A percentile compares a stretch with the other conserved stretches of the same genome.
Conservation (phyloP, 2,797 vertebrate species). For the Eulemur coronatus region DNA sequence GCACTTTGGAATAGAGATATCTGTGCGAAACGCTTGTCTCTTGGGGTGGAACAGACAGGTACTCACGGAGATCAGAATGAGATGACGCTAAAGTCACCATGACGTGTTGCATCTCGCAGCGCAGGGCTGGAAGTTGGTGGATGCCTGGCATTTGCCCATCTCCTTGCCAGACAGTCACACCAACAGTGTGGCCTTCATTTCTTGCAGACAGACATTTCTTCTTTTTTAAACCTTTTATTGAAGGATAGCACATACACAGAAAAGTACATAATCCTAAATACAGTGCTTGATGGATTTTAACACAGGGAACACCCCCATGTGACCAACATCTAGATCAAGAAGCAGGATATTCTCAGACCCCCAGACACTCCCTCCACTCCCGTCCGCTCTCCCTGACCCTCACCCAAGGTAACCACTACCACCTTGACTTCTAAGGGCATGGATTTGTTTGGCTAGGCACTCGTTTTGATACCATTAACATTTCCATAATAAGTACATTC, state of each 20-base stretch:
- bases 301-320: background rate
- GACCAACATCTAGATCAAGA: background rate
- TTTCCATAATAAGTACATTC: background rate
- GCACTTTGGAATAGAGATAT: background rate
- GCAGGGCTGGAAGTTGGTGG: background rate
- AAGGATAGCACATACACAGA: background rate
- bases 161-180: background rate
- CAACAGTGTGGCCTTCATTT: background rate
- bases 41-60: background rate
- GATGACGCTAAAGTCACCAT: background rate
- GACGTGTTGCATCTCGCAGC: background rate
- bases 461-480: background rate
- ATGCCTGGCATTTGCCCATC: fast-evolving
- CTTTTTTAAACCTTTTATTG: background rate
- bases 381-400: background rate
- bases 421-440: background rate
- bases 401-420: too few species aligned
- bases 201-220: background rate
- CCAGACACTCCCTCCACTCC: background rate
- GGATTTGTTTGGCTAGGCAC: background rate
- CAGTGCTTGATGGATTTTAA: background rate
- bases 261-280: background rate
- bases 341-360: background rate
- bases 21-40: too few species aligned
- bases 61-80: background rate